A percentile compares a stretch with the other conserved stretches of the same genome.
phyloP scores from a whole-genome alignment of 2,888 invertebrate species.

The Eristalinus aeneus region DNA sequence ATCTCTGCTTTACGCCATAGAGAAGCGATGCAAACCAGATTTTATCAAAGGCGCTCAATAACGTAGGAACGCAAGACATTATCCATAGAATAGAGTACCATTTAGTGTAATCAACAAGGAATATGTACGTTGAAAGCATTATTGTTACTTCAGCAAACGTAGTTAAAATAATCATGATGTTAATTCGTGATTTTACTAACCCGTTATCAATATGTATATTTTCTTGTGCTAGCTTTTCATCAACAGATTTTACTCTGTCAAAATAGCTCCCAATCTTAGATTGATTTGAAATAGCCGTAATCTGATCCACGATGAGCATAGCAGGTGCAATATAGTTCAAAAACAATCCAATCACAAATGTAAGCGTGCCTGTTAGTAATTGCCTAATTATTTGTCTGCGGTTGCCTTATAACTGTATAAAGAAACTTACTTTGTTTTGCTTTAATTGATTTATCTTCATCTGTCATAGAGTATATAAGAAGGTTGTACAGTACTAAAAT shows the following conservation, averaged over 20 bases:
- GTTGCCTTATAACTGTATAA: no score
- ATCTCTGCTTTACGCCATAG: slow-evolving; percentile 77
- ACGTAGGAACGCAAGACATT: slow-evolving; percentile 77
- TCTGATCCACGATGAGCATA: slow-evolving; percentile 79
- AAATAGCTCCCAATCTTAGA: slow-evolving; percentile 76
- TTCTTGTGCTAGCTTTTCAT: slow-evolving; percentile 77
- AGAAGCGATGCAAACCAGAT: slow-evolving; percentile 79
- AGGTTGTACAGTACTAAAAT: slow-evolving; percentile 76
- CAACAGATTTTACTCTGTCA: slow-evolving; percentile 77
- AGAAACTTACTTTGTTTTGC: slow-evolving; percentile 76
- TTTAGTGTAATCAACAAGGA: slow-evolving; percentile 75
- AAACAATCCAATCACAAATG: slow-evolving; percentile 79
- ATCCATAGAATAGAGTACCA: slow-evolving; percentile 76
- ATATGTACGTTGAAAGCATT: slow-evolving; percentile 74
- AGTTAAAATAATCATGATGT: slow-evolving; percentile 75
- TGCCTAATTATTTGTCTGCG: no score
- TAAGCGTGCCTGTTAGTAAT: slow-evolving; percentile 76
- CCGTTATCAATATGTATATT: slow-evolving; percentile 76
- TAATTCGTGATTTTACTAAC: slow-evolving; percentile 74
- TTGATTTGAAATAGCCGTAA: slow-evolving; percentile 78
- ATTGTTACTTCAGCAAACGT: slow-evolving; percentile 76
- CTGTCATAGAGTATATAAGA: slow-evolving; percentile 76
- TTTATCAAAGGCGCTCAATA: slow-evolving; percentile 78
- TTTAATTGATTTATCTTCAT: slow-evolving; percentile 76
- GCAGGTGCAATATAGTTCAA: slow-evolving; percentile 79